phyloP scores from a whole-genome alignment of 2,888 invertebrate genomes.

The Elegia similella region DNA sequence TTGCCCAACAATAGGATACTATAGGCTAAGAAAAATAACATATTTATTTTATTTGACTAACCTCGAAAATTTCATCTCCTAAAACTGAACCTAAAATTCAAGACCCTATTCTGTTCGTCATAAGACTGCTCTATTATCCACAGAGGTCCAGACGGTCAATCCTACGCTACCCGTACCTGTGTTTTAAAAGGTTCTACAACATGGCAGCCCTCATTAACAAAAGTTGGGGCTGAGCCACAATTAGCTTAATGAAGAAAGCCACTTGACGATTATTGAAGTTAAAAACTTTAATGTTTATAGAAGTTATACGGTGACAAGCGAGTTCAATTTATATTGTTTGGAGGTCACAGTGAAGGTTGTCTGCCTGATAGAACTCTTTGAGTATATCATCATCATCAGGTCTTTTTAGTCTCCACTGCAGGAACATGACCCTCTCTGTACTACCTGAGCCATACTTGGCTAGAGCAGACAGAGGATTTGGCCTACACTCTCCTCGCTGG shows the following conservation, averaged over 20 bases:
- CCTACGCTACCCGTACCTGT: background rate
- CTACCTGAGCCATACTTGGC: no score
- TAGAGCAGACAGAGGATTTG: no score
- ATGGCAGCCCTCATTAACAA: background rate
- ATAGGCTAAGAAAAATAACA: no score
- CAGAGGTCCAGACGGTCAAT: background rate
- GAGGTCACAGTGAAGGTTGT: no score
- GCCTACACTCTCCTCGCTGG: no score
- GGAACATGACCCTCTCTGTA: no score
- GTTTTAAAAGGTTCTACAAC: background rate
- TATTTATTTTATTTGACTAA: no score
- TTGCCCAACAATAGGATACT: no score
- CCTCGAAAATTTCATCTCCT: background rate
- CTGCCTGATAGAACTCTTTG: no score
- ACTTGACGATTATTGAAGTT: constrained; percentile 46
- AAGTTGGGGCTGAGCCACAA: constrained; percentile 30
- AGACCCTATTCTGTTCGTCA: background rate
- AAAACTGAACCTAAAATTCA: background rate
- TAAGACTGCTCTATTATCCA: background rate
- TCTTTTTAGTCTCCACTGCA: no score
- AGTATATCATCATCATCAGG: no score
- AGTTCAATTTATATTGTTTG: no score
- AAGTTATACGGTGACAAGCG: constrained; percentile 20
- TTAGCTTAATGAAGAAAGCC: constrained; percentile 44
- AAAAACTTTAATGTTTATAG: constrained; percentile 46